Percentiles rank a stretch among this genome's conserved stretches.
These are phyloP conservation scores for Motacilla alba DNA, from an alignment of 2,113 vertebrate genomes.

Conservation along the genomic window DNA sequence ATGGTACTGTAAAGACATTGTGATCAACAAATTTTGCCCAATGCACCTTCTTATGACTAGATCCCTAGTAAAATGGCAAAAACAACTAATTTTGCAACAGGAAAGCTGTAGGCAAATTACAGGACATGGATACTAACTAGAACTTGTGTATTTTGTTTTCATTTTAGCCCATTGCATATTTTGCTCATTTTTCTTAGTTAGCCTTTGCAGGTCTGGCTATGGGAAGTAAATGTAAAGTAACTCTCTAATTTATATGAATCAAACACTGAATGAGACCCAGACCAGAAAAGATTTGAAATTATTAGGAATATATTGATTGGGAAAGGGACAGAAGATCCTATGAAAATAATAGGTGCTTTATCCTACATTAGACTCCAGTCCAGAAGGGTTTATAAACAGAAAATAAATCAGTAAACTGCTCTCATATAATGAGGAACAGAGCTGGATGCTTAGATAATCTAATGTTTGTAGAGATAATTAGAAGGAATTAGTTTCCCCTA, in stretches of 20 bases:
- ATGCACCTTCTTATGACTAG: fast-evolving
- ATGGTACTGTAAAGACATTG: neutral
- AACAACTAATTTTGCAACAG: neutral
- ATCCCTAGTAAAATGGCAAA: neutral
- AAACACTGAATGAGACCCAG: neutral
- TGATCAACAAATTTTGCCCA: neutral
- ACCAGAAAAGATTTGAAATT: neutral
- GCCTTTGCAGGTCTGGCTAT: neutral
- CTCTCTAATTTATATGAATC: neutral
- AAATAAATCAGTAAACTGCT: neutral
- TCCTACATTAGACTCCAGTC: neutral
- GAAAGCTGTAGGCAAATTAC: neutral
- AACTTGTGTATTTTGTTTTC: neutral
- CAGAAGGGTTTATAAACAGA: neutral
- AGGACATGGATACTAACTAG: neutral
- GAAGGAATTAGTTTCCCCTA: neutral
- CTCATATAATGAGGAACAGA: neutral
- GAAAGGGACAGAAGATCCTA: neutral
- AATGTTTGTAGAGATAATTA: neutral
- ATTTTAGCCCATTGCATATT: neutral
- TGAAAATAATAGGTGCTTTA: neutral
- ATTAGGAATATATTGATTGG: neutral
- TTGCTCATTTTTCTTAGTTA: neutral
- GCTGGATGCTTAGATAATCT: neutral
- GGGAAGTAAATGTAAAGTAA: neutral